phyloP scores from a whole-genome alignment of 2,888 invertebrate species.

The Schizaphis graminum region DNA sequence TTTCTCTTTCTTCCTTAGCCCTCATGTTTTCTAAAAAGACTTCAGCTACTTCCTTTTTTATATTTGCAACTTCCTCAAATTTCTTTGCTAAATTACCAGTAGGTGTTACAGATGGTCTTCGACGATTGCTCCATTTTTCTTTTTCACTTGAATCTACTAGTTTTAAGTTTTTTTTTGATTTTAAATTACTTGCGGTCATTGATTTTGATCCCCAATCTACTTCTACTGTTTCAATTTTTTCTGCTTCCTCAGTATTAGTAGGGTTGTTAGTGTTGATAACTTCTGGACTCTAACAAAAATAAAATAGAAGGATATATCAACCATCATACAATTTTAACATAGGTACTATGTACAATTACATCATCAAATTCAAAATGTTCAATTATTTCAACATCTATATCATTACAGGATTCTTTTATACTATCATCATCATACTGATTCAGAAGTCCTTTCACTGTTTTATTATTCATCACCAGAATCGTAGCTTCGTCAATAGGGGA shows the following conservation, averaged over 20 bases:
- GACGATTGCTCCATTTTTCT: constrained; percentile 6
- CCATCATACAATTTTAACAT: constrained; percentile 12
- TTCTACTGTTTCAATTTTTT: constrained; percentile 21
- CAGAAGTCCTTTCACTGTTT: constrained; percentile 21
- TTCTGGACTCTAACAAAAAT: constrained; percentile 17
- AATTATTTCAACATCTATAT: constrained; percentile 13
- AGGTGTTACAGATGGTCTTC: constrained; percentile 16
- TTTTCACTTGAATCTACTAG: not conserved
- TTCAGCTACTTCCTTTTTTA: constrained; percentile 20
- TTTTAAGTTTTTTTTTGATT: constrained; percentile 11
- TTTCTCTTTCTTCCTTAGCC: constrained; percentile 26
- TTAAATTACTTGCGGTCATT: constrained; percentile 19
- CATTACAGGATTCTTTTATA: constrained; percentile 21
- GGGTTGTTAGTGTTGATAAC: constrained; percentile 21
- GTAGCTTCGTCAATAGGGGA: constrained; percentile 13
- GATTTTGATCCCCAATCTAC: constrained; percentile 10
- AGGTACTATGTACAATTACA: not conserved
- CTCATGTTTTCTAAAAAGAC: not conserved
- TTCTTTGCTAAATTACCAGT: constrained; percentile 23
- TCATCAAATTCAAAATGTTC: constrained; percentile 21
- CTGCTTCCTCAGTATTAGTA: constrained; percentile 21
- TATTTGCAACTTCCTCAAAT: constrained; percentile 23
- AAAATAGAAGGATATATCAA: constrained; percentile 21
- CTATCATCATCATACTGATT: constrained; percentile 21
- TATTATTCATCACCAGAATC: constrained; percentile 21